phyloP scores from a whole-genome alignment of 2,113 vertebrate species.

The Lonchura striata region DNA sequence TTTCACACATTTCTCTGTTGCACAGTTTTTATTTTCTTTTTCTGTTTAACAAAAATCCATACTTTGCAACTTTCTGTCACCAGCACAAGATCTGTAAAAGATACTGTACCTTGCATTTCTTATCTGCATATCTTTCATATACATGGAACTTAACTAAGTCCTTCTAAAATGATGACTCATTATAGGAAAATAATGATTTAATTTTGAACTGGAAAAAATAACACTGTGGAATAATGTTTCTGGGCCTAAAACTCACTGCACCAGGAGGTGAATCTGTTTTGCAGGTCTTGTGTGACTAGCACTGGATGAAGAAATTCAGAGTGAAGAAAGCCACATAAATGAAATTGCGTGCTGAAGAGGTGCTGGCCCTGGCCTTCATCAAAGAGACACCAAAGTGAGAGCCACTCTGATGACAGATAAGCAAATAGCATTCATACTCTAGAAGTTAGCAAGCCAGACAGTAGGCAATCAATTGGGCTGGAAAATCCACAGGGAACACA shows the following conservation, averaged over 20 bases:
- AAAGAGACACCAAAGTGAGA: slow-evolving; percentile 12
- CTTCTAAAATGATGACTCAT: not conserved
- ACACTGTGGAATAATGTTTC: not conserved
- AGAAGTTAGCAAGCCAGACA: not conserved
- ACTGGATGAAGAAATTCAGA: slow-evolving; percentile 20
- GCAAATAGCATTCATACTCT: not conserved
- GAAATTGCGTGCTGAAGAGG: not conserved
- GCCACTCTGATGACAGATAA: slow-evolving; percentile 37
- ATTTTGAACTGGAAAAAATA: not conserved
- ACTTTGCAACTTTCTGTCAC: not conserved
- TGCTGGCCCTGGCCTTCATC: not conserved
- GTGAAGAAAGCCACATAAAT: slow-evolving; percentile 28
- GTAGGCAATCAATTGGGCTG: not conserved
- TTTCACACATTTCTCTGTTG: not conserved
- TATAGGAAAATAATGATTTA: not conserved
- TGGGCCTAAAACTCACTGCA: not conserved
- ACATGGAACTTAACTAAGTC: not conserved
- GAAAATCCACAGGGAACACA: slow-evolving; percentile 14
- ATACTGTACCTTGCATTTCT: not conserved
- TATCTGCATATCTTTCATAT: not conserved
- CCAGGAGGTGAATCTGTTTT: not conserved
- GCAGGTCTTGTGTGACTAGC: not conserved
- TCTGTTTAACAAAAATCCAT: not conserved
- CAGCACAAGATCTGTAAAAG: not conserved
- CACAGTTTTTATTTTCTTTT: not conserved